phyloP scores from a whole-genome alignment of 1,140 invertebrate genomes.

The Oedothorax gibbosus region DNA sequence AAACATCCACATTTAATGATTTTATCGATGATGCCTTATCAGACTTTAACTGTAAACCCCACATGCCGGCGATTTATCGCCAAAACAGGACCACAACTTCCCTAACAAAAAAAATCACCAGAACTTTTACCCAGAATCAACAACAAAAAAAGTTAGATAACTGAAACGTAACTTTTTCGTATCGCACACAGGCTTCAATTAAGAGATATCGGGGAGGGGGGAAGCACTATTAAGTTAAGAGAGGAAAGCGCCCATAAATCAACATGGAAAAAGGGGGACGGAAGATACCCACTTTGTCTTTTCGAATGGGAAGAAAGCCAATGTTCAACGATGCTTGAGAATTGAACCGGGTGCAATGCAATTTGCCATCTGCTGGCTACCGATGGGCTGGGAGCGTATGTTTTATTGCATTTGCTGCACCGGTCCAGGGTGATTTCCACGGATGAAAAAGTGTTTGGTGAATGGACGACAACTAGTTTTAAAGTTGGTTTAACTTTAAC shows the following conservation, averaged over 20 bases:
- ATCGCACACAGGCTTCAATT: conserved; percentile 30
- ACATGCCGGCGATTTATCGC: too few species aligned
- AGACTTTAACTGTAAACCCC: too few species aligned
- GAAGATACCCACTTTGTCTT: not conserved
- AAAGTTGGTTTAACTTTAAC: too few species aligned
- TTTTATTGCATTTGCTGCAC: conserved; percentile 7
- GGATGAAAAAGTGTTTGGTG: too few species aligned
- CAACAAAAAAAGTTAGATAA: conserved; percentile 8
- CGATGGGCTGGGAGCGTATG: not conserved
- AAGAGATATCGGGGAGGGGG: not conserved
- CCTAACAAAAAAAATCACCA: too few species aligned
- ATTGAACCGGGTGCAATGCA: conserved; percentile 23
- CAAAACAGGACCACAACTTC: too few species aligned
- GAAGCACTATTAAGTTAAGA: conserved; percentile 30
- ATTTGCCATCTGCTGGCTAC: conserved; percentile 30
- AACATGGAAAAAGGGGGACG: not conserved
- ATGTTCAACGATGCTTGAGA: conserved; percentile 33
- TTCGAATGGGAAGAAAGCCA: conserved; percentile 24
- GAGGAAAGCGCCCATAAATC: conserved; percentile 23
- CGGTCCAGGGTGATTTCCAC: not conserved
- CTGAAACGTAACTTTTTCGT: conserved; percentile 35
- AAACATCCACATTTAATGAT: too few species aligned
- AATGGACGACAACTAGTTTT: too few species aligned
- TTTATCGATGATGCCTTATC: too few species aligned
- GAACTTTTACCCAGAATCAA: not conserved